Evolutionary conservation across 2,888 invertebrate species (phyloP).

Genomic region (Scaptodrosophila latifasciaeformis): DNA sequence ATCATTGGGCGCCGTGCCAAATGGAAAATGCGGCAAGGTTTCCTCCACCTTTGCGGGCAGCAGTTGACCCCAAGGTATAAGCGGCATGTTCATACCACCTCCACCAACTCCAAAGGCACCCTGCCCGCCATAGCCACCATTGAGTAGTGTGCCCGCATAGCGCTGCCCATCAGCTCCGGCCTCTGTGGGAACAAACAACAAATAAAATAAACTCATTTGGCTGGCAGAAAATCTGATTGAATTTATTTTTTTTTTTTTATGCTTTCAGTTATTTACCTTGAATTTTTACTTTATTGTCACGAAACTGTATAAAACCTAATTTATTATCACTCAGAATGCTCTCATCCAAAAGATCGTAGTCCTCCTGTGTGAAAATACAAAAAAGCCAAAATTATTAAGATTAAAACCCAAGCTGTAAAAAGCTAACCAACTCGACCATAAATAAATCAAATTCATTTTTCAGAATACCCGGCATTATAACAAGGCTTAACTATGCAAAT

Average conservation of each 20-base stretch:
- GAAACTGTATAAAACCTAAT: conserved; percentile 74
- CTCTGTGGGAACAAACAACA: conserved; percentile 51
- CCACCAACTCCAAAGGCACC: conserved; percentile 48
- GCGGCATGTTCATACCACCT: conserved; percentile 57
- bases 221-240: conserved; percentile 3
- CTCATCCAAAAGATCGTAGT: conserved; percentile 73
- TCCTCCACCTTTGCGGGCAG: conserved; percentile 75
- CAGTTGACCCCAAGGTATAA: conserved; percentile 74
- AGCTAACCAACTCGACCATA: conserved; percentile 20
- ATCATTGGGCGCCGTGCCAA: conserved; percentile 81
- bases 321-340: conserved; percentile 74
- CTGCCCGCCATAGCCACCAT: conserved; percentile 41
- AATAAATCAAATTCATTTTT: conserved; percentile 45
- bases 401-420: not conserved
- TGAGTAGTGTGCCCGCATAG: conserved; percentile 66
- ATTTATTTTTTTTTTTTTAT: conserved; percentile 3
- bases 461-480: conserved; percentile 2
- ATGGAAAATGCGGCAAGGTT: conserved; percentile 79
- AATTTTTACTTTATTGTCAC: conserved; percentile 75
- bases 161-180: conserved; percentile 67
- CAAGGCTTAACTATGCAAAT: conserved; percentile 2
- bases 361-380: too few relatives aligned
- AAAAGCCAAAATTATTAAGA: too few relatives aligned
- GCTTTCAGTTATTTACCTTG: conserved; percentile 67
- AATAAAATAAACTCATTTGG: too few relatives aligned